Conservation (phyloP, 2,113 vertebrate species). For the Dryoscopus gambensis region DNA sequence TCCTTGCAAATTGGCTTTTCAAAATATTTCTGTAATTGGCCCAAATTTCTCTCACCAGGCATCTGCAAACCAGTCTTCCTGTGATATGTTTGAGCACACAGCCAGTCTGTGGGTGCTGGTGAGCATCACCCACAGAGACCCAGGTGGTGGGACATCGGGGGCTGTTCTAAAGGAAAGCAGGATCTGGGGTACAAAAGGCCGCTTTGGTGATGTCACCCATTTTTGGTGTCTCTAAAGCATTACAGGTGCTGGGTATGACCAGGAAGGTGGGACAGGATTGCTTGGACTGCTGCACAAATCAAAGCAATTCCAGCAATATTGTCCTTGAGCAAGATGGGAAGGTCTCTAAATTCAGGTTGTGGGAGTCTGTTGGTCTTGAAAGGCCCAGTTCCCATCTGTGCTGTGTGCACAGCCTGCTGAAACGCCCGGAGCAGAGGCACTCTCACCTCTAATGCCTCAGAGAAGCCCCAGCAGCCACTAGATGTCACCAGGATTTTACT, state of each 20-base stretch:
- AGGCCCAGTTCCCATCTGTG: not conserved
- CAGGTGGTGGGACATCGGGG: rapidly evolving
- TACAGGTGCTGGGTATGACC: not conserved
- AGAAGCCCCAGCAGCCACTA: conserved; percentile 6
- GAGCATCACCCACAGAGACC: not conserved
- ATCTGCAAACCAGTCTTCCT: not conserved
- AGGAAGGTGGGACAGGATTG: not conserved
- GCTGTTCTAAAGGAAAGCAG: not conserved
- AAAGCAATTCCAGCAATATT: not conserved
- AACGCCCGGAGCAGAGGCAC: not conserved
- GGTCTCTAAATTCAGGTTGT: not conserved
- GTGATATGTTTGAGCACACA: not conserved
- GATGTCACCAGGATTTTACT: conserved; percentile 49
- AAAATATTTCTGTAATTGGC: not conserved
- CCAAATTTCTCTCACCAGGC: not conserved
- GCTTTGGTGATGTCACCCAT: not conserved
- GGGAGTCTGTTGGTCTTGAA: not conserved
- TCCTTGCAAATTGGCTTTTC: not conserved
- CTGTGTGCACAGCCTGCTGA: not conserved
- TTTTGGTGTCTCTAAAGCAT: not conserved
- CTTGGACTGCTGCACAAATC: not conserved
- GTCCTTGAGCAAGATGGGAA: not conserved
- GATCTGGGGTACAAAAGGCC: not conserved
- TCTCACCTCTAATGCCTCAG: not conserved
- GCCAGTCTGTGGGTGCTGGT: not conserved